Conservation (phyloP, 2,113 vertebrate genomes). For the Festucalex cinctus region DNA sequence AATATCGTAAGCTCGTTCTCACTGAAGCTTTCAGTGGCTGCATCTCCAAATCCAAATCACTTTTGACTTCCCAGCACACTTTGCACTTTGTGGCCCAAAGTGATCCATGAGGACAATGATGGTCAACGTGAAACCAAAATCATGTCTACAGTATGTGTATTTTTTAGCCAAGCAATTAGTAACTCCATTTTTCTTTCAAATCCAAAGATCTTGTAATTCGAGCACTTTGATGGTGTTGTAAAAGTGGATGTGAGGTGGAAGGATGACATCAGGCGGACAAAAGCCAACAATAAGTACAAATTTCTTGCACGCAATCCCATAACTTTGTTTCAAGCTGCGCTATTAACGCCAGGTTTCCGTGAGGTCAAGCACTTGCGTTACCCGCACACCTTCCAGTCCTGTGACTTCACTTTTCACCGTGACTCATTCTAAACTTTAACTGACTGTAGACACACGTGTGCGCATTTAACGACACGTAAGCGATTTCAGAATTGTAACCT, state of each 20-base stretch:
- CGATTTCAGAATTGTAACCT: slow-evolving; percentile 27
- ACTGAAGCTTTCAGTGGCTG: slow-evolving; percentile 34
- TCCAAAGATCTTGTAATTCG: slow-evolving; percentile 50
- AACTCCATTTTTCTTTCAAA: neutral
- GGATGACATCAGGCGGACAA: neutral
- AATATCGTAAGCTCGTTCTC: slow-evolving; percentile 74
- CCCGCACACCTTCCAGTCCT: slow-evolving; percentile 17
- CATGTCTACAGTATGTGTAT: slow-evolving; percentile 1
- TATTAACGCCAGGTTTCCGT: slow-evolving; percentile 18
- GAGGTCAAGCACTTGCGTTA: slow-evolving; percentile 1
- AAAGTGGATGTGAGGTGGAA: neutral
- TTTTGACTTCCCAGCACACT: slow-evolving; percentile 60
- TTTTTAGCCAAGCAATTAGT: slow-evolving; percentile 6
- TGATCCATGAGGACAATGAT: slow-evolving; percentile 2
- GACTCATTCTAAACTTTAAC: slow-evolving; percentile 27
- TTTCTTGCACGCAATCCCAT: neutral
- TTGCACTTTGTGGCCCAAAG: slow-evolving; percentile 58
- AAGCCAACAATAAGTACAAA: neutral
- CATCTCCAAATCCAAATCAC: slow-evolving; percentile 46
- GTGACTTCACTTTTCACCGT: slow-evolving; percentile 23
- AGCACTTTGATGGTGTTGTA: slow-evolving; percentile 47
- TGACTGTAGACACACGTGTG: slow-evolving; percentile 35
- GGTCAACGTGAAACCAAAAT: slow-evolving; percentile 22
- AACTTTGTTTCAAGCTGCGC: neutral
- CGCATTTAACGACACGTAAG: slow-evolving; percentile 34